A percentile compares a stretch with the other conserved stretches of the same genome.
phyloP scores from a whole-genome alignment of 1,140 invertebrate species.

The Aethina tumida region DNA sequence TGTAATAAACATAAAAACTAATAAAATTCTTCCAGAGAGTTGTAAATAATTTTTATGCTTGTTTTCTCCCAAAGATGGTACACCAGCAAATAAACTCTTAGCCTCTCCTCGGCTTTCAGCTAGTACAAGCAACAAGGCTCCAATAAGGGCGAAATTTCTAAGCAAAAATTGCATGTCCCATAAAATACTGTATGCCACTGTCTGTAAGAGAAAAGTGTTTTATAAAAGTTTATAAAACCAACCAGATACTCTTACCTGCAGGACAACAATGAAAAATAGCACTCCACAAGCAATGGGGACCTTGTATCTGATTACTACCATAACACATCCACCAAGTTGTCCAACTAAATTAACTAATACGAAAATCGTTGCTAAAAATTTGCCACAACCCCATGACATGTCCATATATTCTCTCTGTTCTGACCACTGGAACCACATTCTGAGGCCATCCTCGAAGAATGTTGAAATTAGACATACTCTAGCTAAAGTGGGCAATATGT shows the following conservation, averaged over 20 bases:
- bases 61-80: constrained; percentile 92
- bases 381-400: constrained; percentile 95
- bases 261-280: constrained; percentile 90
- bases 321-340: constrained; percentile 88
- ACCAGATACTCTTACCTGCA: constrained; percentile 71
- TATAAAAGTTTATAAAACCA: constrained; percentile 7
- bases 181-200: constrained; percentile 93
- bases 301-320: constrained; percentile 88
- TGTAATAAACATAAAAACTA: constrained; percentile 99
- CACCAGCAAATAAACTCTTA: constrained; percentile 92
- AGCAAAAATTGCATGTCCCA: constrained; percentile 97
- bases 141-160: constrained; percentile 91
- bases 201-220: constrained; percentile 52
- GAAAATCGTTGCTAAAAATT: constrained; percentile 84
- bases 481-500: constrained; percentile 90
- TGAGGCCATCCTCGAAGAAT: constrained; percentile 96
- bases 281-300: constrained; percentile 92
- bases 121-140: constrained; percentile 85
- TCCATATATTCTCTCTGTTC: constrained; percentile 98
- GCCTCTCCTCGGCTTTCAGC: constrained; percentile 91
- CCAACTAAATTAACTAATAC: constrained; percentile 90
- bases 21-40: constrained; percentile 85
- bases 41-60: constrained; percentile 97
- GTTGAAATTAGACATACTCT: constrained; percentile 97
- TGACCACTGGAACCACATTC: constrained; percentile 99